Percentiles rank a stretch among this genome's conserved stretches.
Conservation (phyloP, 2,888 invertebrate species). For the Stegana nigrithorax region DNA sequence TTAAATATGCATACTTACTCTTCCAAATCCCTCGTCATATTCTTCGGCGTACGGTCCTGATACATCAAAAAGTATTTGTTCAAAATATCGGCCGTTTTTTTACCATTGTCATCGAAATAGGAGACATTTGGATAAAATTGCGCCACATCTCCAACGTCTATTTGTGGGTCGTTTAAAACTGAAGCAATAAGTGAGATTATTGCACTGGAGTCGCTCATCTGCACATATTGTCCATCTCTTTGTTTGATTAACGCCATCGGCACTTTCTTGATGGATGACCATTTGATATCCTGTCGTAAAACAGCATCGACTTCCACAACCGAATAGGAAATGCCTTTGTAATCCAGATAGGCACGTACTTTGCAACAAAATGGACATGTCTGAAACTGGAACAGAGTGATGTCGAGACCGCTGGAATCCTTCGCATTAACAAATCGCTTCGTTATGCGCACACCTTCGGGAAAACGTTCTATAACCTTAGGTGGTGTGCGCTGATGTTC, state of each 20-base stretch:
- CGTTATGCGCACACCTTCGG: constrained; percentile 71
- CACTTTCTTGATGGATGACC: constrained; percentile 95
- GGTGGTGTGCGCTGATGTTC: constrained; percentile 63
- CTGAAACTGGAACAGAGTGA: constrained; percentile 95
- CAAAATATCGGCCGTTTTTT: constrained; percentile 78
- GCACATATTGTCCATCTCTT: constrained; percentile 79
- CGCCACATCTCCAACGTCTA: constrained; percentile 77
- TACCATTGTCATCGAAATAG: constrained; percentile 77
- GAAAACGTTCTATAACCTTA: constrained; percentile 68
- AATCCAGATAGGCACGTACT: constrained; percentile 87
- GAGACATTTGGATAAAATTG: constrained; percentile 82
- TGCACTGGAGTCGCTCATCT: constrained; percentile 92
- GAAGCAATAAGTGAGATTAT: constrained; percentile 91
- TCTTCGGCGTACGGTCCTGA: constrained; percentile 72
- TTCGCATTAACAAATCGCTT: constrained; percentile 75
- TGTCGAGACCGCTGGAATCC: constrained; percentile 78
- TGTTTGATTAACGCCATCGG: constrained; percentile 87
- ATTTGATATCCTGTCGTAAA: constrained; percentile 87
- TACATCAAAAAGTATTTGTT: constrained; percentile 92
- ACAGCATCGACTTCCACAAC: constrained; percentile 98
- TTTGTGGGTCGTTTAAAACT: constrained; percentile 73
- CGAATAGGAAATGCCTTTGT: constrained; percentile 92
- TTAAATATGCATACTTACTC: constrained; percentile 69
- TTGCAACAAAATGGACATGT: constrained; percentile 99
- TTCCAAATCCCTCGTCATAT: constrained; percentile 71